Evolutionary conservation across 2,113 vertebrate genomes (phyloP), one percentile per base, ranked within the genome.

Genomic region (Craseonycteris thonglongyai): DNA sequence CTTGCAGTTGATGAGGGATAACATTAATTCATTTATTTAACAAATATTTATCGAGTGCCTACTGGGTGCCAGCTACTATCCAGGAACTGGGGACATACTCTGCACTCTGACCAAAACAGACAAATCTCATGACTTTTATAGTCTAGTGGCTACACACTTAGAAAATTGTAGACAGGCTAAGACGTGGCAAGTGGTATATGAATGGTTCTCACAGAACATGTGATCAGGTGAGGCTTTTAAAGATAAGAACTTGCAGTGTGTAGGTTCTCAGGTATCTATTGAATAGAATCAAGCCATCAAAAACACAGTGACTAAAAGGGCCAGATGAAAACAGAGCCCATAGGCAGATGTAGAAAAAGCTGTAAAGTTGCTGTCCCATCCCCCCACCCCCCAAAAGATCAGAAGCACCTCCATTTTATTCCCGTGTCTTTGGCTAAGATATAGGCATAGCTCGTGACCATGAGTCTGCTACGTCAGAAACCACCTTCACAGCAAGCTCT

Each of bases 371-470:
- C 45, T 76, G 15, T 56, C 16, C 24, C 6, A 38, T n/a, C n/a
- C 18, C 5, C 3, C 1, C 33, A 18, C 35, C 1, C 42, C 75
- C 18, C 47, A 38, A 81, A 65, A 74, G 21, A 45, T 33, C 30
- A 24, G 47, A 49, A 38, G n/a, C 8, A 19, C 18, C 79, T 76
- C 40, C 18, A 1, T 38, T 66, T 58, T 65, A 30, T 12, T 35
- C 9, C 9, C 12, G 22, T 51, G 59, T 14, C 71, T 58, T 51
- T 24, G 35, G 2, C 74, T 28, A 13, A 28, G 93, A 40, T 58
- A 1, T 19, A 56, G 80, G 45, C 42, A 9, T 0, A 11, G 79
- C 78, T 91, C 56, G n/a, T 0, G 0, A 51, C 5, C 0, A 51
- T 69, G 80, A 15, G 4, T 7, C 13, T 2, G 56, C 61, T 81